Evolutionary conservation across 2,797 vertebrate genomes (phyloP).

Genomic region (Manis pentadactyla): DNA sequence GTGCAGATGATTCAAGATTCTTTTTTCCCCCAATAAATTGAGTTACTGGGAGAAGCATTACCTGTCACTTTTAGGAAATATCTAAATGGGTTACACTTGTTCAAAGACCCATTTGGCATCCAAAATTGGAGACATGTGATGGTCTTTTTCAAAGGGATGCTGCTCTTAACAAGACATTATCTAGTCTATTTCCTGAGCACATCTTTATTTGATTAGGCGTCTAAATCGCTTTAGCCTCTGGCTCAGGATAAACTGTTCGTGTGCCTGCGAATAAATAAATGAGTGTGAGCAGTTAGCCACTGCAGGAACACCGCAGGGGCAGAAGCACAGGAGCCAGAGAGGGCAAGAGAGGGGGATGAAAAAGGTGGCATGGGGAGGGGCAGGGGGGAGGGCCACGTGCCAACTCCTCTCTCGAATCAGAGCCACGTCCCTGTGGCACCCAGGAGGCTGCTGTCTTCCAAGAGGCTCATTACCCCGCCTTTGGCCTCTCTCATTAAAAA

Average conservation of each 20-base stretch:
- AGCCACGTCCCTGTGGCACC: too few species aligned
- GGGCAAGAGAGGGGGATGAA: not conserved
- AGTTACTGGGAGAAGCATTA: not conserved
- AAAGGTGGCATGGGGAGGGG: accelerated
- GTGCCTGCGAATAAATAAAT: not conserved
- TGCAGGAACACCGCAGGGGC: not conserved
- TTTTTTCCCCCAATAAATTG: not conserved
- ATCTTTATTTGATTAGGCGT: slow-evolving; percentile 27
- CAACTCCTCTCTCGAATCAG: too few species aligned
- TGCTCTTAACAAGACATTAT: slow-evolving; percentile 45
- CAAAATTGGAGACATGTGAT: not conserved
- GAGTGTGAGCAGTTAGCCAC: too few species aligned
- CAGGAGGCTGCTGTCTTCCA: accelerated
- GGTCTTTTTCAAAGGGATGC: not conserved
- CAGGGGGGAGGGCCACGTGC: too few species aligned
- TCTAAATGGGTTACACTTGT: not conserved
- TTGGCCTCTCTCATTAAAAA: not conserved
- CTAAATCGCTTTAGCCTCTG: not conserved
- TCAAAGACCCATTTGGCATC: not conserved
- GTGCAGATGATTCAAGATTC: not conserved
- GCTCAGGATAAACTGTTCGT: not conserved
- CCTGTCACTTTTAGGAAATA: not conserved
- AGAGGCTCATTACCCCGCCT: not conserved
- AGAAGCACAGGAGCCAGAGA: too few species aligned
- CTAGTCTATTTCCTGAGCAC: slow-evolving; percentile 1